Percentiles rank a stretch among this genome's conserved stretches.
phyloP scores from a whole-genome alignment of 2,113 vertebrate species.

The Dicaeum eximium region DNA sequence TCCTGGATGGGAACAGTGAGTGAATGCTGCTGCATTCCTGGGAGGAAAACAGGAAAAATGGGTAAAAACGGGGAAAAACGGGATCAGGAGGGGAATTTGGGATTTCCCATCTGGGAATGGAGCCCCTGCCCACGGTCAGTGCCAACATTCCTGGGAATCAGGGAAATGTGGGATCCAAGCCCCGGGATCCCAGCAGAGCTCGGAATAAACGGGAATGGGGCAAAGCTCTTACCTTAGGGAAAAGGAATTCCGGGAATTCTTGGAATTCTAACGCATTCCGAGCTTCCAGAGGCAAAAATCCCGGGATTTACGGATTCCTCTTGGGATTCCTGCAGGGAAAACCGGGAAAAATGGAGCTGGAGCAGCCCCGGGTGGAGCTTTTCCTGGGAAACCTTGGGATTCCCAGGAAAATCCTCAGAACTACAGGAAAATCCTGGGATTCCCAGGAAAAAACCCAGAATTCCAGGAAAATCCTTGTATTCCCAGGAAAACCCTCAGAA shows the following conservation, averaged over 20 bases:
- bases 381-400: not conserved
- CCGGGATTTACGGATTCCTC: not conserved
- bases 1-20: too few species aligned
- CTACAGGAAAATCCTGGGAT: not conserved
- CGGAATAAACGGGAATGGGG: fast-evolving
- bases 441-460: not conserved
- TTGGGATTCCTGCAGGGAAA: not conserved
- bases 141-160: not conserved
- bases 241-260: slow-evolving; percentile 49
- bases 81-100: not conserved
- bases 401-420: not conserved
- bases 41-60: too few species aligned
- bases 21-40: too few species aligned
- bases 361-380: not conserved
- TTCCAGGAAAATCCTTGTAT: too few species aligned
- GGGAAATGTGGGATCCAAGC: not conserved
- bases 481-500: not conserved
- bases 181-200: not conserved
- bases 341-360: not conserved
- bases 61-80: not conserved
- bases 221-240: slow-evolving; percentile 58
- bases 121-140: fast-evolving
- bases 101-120: not conserved
- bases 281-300: not conserved
- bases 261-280: slow-evolving; percentile 51